phyloP scores from a whole-genome alignment of 1,140 invertebrate species.

The Drosophila busckii region DNA sequence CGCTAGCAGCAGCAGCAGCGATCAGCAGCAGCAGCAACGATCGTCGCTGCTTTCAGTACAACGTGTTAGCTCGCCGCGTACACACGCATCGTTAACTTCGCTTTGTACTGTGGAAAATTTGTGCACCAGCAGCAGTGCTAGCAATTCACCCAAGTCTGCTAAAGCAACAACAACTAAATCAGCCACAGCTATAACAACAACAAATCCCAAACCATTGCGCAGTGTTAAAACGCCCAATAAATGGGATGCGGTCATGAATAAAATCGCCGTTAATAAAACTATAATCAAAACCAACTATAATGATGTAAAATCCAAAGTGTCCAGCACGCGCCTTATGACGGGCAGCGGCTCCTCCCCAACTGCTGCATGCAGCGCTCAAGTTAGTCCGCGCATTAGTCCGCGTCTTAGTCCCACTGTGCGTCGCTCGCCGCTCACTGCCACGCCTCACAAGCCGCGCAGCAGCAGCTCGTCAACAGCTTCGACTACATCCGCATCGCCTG shows the following conservation, averaged over 20 bases:
- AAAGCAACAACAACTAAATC: constrained; percentile 25
- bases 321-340: constrained; percentile 69
- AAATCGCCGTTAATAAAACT: constrained; percentile 86
- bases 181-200: constrained; percentile 4
- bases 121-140: constrained; percentile 47
- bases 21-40: constrained; percentile 20
- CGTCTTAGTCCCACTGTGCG: constrained; percentile 42
- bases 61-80: constrained; percentile 56
- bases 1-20: constrained; percentile 13
- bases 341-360: neutral
- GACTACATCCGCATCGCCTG: constrained; percentile 1
- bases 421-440: constrained; percentile 48
- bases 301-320: constrained; percentile 90
- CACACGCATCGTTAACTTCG: constrained; percentile 60
- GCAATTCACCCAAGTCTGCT: constrained; percentile 50
- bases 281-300: constrained; percentile 86
- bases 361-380: neutral
- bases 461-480: constrained; percentile 11
- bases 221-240: constrained; percentile 76
- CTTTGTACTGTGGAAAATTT: constrained; percentile 57
- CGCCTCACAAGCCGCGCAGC: constrained; percentile 42
- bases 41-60: constrained; percentile 59
- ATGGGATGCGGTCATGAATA: constrained; percentile 90
- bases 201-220: constrained; percentile 48
- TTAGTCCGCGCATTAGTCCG: constrained; percentile 32